Evolutionary conservation across 2,888 invertebrate species (phyloP).

Genomic region (Trachelus troglodyta): DNA sequence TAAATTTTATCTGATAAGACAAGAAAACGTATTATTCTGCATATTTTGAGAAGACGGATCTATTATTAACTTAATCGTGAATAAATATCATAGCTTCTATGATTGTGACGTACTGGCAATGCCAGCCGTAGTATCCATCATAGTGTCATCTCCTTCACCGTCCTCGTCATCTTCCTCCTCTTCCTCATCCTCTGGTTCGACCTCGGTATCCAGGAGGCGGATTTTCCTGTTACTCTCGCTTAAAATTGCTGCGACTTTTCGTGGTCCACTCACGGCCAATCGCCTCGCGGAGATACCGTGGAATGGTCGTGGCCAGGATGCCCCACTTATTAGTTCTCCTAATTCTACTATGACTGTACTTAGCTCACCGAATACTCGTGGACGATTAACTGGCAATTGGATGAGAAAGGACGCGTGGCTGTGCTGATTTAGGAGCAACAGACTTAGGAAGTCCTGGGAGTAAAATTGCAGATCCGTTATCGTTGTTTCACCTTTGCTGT

Average conservation of each 20-base stretch:
- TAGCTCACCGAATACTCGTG: constrained; percentile 30
- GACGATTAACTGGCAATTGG: constrained; percentile 51
- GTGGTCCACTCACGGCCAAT: constrained; percentile 86
- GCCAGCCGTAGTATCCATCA: constrained; percentile 41
- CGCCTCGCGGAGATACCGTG: constrained; percentile 65
- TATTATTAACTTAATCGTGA: not conserved
- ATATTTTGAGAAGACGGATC: not conserved
- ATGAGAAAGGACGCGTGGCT: constrained; percentile 52
- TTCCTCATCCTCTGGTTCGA: constrained; percentile 91
- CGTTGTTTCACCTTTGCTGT: constrained; percentile 40
- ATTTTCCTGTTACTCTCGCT: constrained; percentile 84
- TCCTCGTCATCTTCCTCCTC: constrained; percentile 69
- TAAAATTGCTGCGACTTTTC: constrained; percentile 86
- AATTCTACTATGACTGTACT: constrained; percentile 37
- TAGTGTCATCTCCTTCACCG: constrained; percentile 40
- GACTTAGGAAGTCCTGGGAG: constrained; percentile 77
- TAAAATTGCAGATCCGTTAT: constrained; percentile 83
- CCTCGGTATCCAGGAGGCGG: constrained; percentile 91
- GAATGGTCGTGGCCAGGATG: constrained; percentile 53
- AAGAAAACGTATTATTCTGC: not conserved
- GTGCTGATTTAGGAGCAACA: constrained; percentile 67
- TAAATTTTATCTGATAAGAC: not conserved
- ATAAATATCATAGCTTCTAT: not conserved
- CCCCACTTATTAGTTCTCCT: constrained; percentile 45
- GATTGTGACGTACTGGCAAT: constrained; percentile 24